Conservation (phyloP, 2,797 vertebrate genomes). For the Neostethus bicornis region DNA sequence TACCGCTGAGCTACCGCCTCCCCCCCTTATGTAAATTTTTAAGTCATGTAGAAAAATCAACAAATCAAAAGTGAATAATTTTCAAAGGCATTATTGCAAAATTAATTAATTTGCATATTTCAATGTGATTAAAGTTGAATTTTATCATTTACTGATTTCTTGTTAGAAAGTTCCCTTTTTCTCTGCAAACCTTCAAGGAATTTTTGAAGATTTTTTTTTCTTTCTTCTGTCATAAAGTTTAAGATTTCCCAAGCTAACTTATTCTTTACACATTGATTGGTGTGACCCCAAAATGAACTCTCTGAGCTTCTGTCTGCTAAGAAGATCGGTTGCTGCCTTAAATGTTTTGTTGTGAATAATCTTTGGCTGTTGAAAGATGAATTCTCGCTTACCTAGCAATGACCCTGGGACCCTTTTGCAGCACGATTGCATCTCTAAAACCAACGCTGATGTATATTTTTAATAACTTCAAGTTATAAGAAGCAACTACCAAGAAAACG, state of each 20-base stretch:
- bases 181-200: neutral
- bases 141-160: no score
- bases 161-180: no score
- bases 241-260: constrained; percentile 1
- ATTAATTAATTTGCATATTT: no score
- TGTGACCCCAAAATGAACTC: neutral
- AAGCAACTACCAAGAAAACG: neutral
- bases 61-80: no score
- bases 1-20: no score
- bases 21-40: no score
- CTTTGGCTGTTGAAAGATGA: neutral
- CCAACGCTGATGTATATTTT: neutral
- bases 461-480: neutral
- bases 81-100: no score
- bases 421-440: neutral
- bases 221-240: neutral
- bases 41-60: no score
- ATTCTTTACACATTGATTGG: neutral
- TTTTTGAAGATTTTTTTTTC: neutral
- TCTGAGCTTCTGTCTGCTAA: neutral
- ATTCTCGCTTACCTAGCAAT: neutral
- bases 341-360: neutral
- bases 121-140: no score
- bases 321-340: neutral
- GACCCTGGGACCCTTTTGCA: neutral